A percentile compares a stretch with the other conserved stretches of the same genome.
Conservation (phyloP, 64 coral and sea anemone species). For the Montipora sp. region DNA sequence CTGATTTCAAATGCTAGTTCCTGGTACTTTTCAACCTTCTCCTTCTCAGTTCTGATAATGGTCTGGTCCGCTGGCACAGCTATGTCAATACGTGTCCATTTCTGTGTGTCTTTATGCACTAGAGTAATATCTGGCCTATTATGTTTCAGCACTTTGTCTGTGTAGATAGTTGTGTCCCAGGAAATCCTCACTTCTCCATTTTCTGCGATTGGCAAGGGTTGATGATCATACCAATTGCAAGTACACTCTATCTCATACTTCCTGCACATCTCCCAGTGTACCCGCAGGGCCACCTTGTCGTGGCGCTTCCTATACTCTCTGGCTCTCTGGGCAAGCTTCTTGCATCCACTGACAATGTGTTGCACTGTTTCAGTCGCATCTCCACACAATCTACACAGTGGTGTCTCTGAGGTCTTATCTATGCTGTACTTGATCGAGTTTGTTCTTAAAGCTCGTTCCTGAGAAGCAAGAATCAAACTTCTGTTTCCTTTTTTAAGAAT, state of each 20-base stretch:
- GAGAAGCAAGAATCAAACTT: conserved; percentile 11
- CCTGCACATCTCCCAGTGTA: conserved; percentile 23
- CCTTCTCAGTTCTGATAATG: background rate
- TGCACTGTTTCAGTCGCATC: background rate
- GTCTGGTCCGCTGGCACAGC: background rate
- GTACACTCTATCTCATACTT: background rate
- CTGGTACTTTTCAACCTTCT: conserved; percentile 1
- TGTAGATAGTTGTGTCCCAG: background rate
- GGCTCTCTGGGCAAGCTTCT: background rate
- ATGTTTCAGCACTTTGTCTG: conserved; percentile 16
- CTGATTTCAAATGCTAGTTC: conserved; percentile 1
- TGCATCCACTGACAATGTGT: no score
- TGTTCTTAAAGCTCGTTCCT: background rate
- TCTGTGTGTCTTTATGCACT: background rate
- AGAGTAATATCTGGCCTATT: background rate
- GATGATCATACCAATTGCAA: background rate
- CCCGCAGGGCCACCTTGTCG: background rate
- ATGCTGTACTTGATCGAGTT: conserved; percentile 17
- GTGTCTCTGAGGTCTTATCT: background rate
- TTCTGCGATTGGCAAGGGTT: no score
- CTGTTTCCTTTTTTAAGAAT: conserved; percentile 21
- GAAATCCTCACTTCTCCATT: no score
- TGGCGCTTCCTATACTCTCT: conserved; percentile 5
- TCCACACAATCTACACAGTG: conserved; percentile 38
- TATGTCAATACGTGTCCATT: background rate